phyloP scores from a whole-genome alignment of 2,797 vertebrate genomes.

The Adrianichthys oophorus region DNA sequence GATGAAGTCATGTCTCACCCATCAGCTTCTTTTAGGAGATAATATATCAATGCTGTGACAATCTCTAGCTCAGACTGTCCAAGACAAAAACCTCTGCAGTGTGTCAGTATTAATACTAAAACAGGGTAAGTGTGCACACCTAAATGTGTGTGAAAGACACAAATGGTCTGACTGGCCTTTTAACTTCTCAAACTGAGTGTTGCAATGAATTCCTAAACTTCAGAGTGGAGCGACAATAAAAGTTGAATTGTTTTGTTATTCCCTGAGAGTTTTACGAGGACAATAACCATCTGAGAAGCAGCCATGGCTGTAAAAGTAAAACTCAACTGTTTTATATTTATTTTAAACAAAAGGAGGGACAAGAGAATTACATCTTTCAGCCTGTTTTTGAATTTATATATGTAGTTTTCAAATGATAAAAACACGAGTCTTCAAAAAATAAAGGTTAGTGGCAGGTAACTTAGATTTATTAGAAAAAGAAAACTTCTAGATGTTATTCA shows the following conservation, averaged over 20 bases:
- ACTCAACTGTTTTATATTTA: no score
- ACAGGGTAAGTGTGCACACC: neutral
- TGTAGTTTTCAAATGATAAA: no score
- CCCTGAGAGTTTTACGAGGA: conserved; percentile 55
- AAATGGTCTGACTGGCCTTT: conserved; percentile 21
- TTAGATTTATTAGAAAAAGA: conserved; percentile 8
- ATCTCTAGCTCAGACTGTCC: conserved; percentile 9
- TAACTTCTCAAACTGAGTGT: conserved; percentile 46
- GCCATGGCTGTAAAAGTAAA: conserved; percentile 25
- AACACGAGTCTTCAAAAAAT: no score
- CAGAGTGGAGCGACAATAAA: conserved; percentile 56
- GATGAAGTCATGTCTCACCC: conserved; percentile 55
- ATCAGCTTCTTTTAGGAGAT: conserved; percentile 43
- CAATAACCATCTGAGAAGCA: conserved; percentile 43
- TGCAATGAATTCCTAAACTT: conserved; percentile 47
- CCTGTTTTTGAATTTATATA: no score
- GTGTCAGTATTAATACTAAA: conserved; percentile 27
- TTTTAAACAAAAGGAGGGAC: no score
- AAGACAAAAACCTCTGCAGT: conserved; percentile 18
- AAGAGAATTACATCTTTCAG: no score
- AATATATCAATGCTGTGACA: conserved; percentile 19
- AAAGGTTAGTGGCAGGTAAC: neutral
- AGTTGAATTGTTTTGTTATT: conserved; percentile 47
- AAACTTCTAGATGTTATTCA: conserved; percentile 34
- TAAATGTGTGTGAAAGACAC: conserved; percentile 17